Base-by-base conservation (phyloP, 2,797 vertebrate species). In the Phataginus tricuspis region DNA sequence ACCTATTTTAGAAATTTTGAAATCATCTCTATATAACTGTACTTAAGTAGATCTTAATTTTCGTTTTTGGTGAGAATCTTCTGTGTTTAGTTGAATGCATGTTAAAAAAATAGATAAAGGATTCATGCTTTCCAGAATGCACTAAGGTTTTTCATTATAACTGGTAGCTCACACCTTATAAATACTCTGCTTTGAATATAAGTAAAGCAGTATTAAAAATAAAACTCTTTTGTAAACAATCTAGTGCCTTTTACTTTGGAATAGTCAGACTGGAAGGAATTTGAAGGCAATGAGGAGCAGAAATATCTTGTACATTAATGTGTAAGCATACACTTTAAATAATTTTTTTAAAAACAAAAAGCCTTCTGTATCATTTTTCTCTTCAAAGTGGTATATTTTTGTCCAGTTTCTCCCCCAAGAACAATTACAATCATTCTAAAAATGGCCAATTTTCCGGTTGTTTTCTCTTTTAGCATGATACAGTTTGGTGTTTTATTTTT, bases 371-470 rank as follows among this genome's bases (percentile, higher is more conserved):
- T 96, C 18, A 95, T 95, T 93, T 96, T 93, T 95, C 96, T 66
- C 61, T 93, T 85, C n/a, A 55, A 53, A 83, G 18, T 90, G 39
- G 59, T 95, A 82, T 89, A 57, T 96, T 49, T 95, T 90, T 96
- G 31, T 15, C 66, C 72, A 37, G 94, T 89, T 79, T 97, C 1
- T 29, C 9, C 31, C 7, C 49, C 39, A 93, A 80, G n/a, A 68
- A 94, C 77, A 84, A 31, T 96, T 93, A 97, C 7, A 6, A 7
- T 93, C 63, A 93, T 97, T 97, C 75, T 97, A 96, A 95, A 84
- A 96, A 95, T 90, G 91, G 79, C 94, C 95, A 95, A 72, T 69
- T 96, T 64, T 89, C 77, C 98, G 39, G 94, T 94, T 96, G 82
- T 75, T 71, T 27, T 86, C 45, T n/a, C 69, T 96, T 87, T 97